Evolutionary conservation across 2,797 vertebrate genomes (phyloP).

Genomic region (Selene dorsalis): DNA sequence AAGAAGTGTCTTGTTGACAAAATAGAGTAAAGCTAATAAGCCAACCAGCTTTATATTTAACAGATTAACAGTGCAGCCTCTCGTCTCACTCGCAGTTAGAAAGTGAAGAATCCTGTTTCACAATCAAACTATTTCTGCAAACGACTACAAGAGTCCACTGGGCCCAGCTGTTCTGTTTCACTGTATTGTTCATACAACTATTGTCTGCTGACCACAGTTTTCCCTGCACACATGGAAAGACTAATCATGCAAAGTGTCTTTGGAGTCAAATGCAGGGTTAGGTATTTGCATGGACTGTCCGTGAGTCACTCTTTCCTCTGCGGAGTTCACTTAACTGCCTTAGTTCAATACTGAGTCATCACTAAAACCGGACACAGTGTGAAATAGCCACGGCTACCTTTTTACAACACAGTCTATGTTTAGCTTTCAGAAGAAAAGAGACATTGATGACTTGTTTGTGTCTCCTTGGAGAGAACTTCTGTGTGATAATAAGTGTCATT

Average conservation of each 20-base stretch:
- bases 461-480: constrained; percentile 2
- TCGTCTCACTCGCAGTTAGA: not conserved
- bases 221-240: constrained; percentile 26
- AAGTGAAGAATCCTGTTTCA: not conserved
- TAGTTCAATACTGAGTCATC: constrained; percentile 65
- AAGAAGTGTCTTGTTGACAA: not conserved
- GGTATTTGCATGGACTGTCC: constrained; percentile 69
- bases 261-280: constrained; percentile 57
- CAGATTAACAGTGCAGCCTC: no score
- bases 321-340: constrained; percentile 56
- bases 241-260: constrained; percentile 64
- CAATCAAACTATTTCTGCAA: not conserved
- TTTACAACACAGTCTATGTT: constrained; percentile 26
- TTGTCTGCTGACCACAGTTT: constrained; percentile 19
- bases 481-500: constrained; percentile 30
- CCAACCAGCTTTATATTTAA: not conserved
- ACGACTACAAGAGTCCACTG: not conserved
- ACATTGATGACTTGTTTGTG: constrained; percentile 16
- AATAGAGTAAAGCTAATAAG: not conserved
- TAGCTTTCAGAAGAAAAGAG: constrained; percentile 24
- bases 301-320: constrained; percentile 51
- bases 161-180: not conserved
- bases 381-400: constrained; percentile 9
- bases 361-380: constrained; percentile 44
- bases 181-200: constrained; percentile 11